Conservation (phyloP, 2,797 vertebrate species). For the Oreonectes daqikongensis region DNA sequence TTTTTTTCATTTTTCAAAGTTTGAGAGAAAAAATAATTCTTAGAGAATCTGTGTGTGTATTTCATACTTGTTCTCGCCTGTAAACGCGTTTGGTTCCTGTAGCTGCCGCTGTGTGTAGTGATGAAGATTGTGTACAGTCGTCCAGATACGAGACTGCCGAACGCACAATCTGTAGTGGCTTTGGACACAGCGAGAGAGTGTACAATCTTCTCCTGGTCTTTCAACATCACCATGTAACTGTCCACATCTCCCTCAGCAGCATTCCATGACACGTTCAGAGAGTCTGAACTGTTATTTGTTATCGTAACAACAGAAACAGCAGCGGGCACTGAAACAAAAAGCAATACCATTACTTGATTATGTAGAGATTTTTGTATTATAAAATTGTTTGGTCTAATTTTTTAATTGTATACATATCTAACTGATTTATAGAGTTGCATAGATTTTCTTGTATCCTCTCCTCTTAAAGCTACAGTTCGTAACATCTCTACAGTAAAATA, state of each 20-base stretch:
- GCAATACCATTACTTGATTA: too few species aligned
- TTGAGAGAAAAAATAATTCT: too few species aligned
- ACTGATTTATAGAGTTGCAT: too few species aligned
- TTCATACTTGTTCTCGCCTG: constrained; percentile 87
- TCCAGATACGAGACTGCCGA: constrained; percentile 87
- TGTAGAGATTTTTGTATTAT: background rate
- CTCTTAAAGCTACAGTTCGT: too few species aligned
- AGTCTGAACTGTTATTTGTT: constrained; percentile 84
- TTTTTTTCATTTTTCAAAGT: too few species aligned
- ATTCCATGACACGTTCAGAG: constrained; percentile 88
- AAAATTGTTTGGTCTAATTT: too few species aligned
- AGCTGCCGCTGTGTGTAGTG: constrained; percentile 82
- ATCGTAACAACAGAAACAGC: constrained; percentile 81
- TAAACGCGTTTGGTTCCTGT: constrained; percentile 80
- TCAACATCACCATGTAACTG: constrained; percentile 84
- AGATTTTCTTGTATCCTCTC: too few species aligned
- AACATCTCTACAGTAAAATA: too few species aligned
- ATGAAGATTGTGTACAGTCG: constrained; percentile 85
- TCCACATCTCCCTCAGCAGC: constrained; percentile 84
- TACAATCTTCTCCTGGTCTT: constrained; percentile 69
- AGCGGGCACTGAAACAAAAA: constrained; percentile 80
- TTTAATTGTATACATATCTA: too few species aligned
- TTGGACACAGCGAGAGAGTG: constrained; percentile 79
- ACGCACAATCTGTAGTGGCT: constrained; percentile 81
- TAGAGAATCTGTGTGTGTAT: background rate